phyloP scores from a whole-genome alignment of 1,140 invertebrate genomes.

The Tenebrio molitor region DNA sequence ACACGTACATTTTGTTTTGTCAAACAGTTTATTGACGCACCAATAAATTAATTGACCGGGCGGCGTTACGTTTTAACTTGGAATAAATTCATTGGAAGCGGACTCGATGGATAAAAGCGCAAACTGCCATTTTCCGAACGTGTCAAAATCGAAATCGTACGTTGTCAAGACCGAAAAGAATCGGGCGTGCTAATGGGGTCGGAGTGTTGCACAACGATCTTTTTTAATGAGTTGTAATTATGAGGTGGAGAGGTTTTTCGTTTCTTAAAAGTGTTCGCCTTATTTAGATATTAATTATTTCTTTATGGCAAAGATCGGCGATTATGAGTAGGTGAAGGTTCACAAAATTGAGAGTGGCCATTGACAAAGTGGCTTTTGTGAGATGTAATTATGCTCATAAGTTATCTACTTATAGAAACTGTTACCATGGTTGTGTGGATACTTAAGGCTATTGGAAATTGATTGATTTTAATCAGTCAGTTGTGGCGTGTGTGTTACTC shows the following conservation, averaged over 20 bases:
- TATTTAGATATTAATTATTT: conserved; percentile 9
- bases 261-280: not conserved
- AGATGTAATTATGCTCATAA: too few species aligned
- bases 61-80: not conserved
- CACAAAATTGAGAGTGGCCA: too few species aligned
- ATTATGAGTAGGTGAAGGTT: too few species aligned
- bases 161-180: not conserved
- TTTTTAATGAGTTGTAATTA: conserved; percentile 16
- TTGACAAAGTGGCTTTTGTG: too few species aligned
- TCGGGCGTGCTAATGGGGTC: too few species aligned
- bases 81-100: not conserved
- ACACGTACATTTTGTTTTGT: not conserved
- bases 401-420: too few species aligned
- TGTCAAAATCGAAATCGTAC: not conserved
- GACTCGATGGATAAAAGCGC: not conserved
- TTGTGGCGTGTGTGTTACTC: too few species aligned
- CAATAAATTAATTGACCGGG: not conserved
- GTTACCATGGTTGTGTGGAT: too few species aligned
- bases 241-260: not conserved
- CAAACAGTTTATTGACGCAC: not conserved
- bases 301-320: too few species aligned
- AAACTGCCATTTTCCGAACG: not conserved
- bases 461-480: too few species aligned
- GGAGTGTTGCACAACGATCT: not conserved
- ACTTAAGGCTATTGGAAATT: too few species aligned